Conservation (phyloP, 35 echinoderm and acorn worm genomes). For the Strongylocentrotus purpuratus region DNA sequence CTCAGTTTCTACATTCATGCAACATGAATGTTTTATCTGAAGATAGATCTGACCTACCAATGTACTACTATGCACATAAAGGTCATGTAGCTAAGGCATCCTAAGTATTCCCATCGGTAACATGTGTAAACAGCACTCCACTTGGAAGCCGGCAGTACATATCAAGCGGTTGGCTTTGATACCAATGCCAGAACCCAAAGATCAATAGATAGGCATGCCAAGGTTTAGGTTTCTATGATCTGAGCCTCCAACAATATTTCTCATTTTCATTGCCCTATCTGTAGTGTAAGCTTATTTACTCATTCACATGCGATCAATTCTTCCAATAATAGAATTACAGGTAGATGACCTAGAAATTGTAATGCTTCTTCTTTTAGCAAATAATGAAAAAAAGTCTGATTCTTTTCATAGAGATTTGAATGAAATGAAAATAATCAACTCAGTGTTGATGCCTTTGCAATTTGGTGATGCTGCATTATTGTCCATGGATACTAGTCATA, state of each 20-base stretch:
- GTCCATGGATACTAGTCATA: too few species aligned
- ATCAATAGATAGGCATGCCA: neutral
- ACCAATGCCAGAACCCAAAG: neutral
- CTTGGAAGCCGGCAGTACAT: neutral
- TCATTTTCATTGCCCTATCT: too few species aligned
- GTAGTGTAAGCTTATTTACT: neutral
- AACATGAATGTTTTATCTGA: neutral
- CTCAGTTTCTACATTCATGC: neutral
- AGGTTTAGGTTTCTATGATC: neutral
- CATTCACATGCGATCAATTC: neutral
- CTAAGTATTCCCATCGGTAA: neutral
- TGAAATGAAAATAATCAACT: too few species aligned
- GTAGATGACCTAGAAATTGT: neutral
- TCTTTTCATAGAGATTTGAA: neutral
- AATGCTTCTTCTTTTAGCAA: neutral
- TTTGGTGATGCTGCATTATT: too few species aligned
- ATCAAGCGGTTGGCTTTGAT: neutral
- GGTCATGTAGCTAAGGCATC: neutral
- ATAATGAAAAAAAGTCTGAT: neutral
- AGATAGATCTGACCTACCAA: neutral
- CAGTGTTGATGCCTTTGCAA: too few species aligned
- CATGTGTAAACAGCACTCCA: neutral
- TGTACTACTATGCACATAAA: neutral
- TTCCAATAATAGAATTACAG: neutral
- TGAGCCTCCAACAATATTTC: neutral